Percentiles rank a stretch among this genome's conserved stretches.
phyloP scores from a whole-genome alignment of 2,888 invertebrate genomes.

The Plagodis pulveraria region DNA sequence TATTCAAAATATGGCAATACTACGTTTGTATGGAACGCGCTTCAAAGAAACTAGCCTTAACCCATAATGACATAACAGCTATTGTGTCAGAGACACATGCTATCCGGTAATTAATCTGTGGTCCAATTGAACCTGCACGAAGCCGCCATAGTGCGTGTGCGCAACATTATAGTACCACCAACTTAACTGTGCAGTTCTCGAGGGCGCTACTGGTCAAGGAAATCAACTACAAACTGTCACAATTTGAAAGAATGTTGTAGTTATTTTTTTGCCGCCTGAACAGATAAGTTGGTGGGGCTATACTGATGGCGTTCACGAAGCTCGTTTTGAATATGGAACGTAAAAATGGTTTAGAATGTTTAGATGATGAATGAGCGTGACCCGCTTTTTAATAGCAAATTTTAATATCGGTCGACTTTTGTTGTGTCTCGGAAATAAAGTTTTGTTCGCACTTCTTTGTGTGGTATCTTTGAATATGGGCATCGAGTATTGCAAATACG shows the following conservation, averaged over 20 bases:
- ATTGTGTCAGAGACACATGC: constrained; percentile 65
- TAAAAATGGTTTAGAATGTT: constrained; percentile 2
- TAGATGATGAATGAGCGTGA: constrained; percentile 17
- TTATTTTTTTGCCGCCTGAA: too few species aligned
- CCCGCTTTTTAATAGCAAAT: constrained; percentile 1
- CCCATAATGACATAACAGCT: constrained; percentile 56
- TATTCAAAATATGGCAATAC: not conserved
- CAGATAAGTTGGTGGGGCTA: too few species aligned
- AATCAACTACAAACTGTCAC: too few species aligned
- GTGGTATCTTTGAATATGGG: too few species aligned
- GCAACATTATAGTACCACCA: too few species aligned
- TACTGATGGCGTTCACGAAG: constrained; percentile 25
- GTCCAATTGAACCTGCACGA: constrained; percentile 49
- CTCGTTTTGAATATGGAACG: constrained; percentile 22
- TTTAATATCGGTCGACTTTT: not conserved
- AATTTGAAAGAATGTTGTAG: too few species aligned
- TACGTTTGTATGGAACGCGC: not conserved
- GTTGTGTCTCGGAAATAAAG: not conserved
- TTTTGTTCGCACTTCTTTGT: not conserved
- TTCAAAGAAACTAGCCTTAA: constrained; percentile 37
- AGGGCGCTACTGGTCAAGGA: too few species aligned
- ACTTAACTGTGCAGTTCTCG: too few species aligned
- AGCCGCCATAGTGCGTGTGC: constrained; percentile 21
- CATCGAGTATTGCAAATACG: too few species aligned
- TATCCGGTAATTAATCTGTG: constrained; percentile 67